phyloP scores from a whole-genome alignment of 2,113 vertebrate species.

The Vulpes lagopus region DNA sequence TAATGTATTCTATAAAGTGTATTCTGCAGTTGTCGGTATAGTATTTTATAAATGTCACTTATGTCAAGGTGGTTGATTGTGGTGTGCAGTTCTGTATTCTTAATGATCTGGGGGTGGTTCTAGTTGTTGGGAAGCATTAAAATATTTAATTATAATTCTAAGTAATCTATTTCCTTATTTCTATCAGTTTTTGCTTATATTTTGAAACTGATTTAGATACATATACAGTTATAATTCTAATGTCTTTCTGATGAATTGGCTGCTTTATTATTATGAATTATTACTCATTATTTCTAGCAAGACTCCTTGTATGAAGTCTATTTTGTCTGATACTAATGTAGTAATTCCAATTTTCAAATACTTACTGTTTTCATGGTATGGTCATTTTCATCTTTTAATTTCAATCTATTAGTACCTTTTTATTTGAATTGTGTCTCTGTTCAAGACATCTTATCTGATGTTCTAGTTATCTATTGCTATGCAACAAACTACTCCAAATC shows the following conservation, averaged over 20 bases:
- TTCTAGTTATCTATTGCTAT: neutral
- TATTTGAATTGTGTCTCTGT: neutral
- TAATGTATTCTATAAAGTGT: neutral
- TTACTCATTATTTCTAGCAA: neutral
- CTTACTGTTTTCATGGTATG: neutral
- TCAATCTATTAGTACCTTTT: neutral
- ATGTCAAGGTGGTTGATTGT: neutral
- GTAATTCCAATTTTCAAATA: neutral
- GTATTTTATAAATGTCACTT: slow-evolving; percentile 6
- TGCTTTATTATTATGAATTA: neutral
- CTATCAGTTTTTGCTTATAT: slow-evolving; percentile 4
- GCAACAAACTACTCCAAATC: neutral
- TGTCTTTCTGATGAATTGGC: neutral
- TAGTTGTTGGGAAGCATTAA: neutral
- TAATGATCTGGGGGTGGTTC: neutral
- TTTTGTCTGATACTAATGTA: slow-evolving; percentile 12
- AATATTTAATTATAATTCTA: slow-evolving; percentile 10
- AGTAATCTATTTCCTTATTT: slow-evolving; percentile 34
- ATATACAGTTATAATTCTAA: neutral
- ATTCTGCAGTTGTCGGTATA: neutral
- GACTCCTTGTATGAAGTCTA: neutral
- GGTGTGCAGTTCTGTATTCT: neutral
- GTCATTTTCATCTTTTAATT: neutral
- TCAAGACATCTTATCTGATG: neutral
- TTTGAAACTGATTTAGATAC: slow-evolving; percentile 49